phyloP scores from a whole-genome alignment of 2,113 vertebrate species.

The Psophia crepitans region DNA sequence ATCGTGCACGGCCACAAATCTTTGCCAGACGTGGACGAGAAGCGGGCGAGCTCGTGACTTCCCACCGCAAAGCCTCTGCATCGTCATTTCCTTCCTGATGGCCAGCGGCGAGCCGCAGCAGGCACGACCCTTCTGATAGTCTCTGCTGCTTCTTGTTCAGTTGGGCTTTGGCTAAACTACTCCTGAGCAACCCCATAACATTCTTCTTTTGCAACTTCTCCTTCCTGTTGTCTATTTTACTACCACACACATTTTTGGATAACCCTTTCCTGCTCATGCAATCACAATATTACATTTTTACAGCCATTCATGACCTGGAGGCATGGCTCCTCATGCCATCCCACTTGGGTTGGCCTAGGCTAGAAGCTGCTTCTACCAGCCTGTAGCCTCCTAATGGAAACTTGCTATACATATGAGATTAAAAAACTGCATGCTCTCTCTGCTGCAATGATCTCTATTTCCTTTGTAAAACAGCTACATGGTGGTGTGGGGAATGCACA shows the following conservation, averaged over 20 bases:
- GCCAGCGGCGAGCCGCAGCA: fast-evolving
- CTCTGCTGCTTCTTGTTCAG: neutral
- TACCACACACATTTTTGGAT: neutral
- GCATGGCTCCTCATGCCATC: neutral
- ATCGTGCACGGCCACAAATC: neutral
- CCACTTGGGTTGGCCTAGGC: neutral
- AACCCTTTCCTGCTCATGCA: neutral
- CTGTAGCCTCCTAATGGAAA: neutral
- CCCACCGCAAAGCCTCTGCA: neutral
- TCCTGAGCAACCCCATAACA: neutral
- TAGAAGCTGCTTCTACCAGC: neutral
- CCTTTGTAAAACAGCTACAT: neutral
- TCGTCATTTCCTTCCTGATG: neutral
- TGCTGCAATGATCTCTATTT: neutral
- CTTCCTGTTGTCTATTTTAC: neutral
- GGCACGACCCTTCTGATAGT: fast-evolving
- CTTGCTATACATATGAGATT: neutral
- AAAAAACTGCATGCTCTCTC: neutral
- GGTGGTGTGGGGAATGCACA: neutral
- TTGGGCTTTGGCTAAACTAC: neutral
- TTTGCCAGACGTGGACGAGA: neutral
- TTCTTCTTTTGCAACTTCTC: neutral
- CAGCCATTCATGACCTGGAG: neutral
- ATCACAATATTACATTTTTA: neutral
- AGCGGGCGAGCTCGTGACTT: neutral